phyloP scores from a whole-genome alignment of 2,888 invertebrate genomes.

The Erannis defoliaria region DNA sequence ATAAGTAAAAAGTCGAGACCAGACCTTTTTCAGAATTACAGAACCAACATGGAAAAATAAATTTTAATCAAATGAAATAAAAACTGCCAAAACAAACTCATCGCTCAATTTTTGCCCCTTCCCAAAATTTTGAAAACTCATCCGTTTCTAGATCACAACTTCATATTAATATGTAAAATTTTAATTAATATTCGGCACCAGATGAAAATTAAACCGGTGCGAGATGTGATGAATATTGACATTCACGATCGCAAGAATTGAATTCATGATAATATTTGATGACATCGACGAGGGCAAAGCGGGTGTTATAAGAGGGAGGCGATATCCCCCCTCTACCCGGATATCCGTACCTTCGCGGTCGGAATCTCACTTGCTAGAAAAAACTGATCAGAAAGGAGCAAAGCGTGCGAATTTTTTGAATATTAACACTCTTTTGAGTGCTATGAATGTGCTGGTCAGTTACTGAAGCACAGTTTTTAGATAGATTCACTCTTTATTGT shows the following conservation, averaged over 20 bases:
- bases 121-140: conserved; percentile 3
- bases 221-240: conserved; percentile 51
- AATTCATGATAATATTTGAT: conserved; percentile 47
- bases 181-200: conserved; percentile 36
- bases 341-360: conserved; percentile 38
- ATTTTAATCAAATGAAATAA: background rate
- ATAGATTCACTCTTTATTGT: no score
- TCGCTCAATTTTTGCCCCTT: background rate
- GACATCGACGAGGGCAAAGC: conserved; percentile 11
- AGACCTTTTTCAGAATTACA: background rate
- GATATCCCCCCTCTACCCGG: conserved; percentile 4
- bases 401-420: conserved; percentile 32
- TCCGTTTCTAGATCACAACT: conserved; percentile 10
- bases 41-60: background rate
- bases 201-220: conserved; percentile 44
- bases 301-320: conserved; percentile 4
- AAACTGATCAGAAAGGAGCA: conserved; percentile 45
- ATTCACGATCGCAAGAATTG: conserved; percentile 44
- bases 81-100: conserved; percentile 6
- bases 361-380: conserved; percentile 44
- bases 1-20: no score
- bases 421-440: conserved; percentile 30
- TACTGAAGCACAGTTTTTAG: no score
- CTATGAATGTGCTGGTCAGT: no score
- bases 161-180: conserved; percentile 39